phyloP scores from a whole-genome alignment of 2,888 invertebrate genomes.

The Xanthorhoe designata region DNA sequence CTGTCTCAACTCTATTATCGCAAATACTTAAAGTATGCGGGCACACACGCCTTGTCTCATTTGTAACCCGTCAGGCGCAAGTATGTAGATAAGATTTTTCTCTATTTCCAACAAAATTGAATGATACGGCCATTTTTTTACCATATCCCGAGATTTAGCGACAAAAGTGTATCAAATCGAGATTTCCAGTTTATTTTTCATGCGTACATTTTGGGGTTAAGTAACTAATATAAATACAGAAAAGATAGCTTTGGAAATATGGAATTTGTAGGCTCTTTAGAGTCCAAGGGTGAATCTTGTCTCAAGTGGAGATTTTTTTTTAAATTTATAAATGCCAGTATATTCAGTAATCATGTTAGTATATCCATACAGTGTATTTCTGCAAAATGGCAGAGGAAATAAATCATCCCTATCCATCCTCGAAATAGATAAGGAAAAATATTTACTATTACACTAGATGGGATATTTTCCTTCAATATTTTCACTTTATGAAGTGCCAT shows the following conservation, averaged over 20 bases:
- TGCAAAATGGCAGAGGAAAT: neutral
- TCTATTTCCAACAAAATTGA: constrained; percentile 49
- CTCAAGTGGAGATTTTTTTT: too few species aligned
- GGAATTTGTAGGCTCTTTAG: too few species aligned
- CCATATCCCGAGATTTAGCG: neutral
- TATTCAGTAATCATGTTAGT: too few species aligned
- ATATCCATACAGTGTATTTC: neutral
- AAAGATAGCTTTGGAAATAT: too few species aligned
- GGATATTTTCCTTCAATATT: neutral
- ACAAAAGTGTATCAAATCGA: neutral
- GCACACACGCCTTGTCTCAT: constrained; percentile 55
- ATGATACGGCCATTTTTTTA: constrained; percentile 40
- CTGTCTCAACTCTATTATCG: constrained; percentile 38
- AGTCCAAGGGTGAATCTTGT: too few species aligned
- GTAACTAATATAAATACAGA: too few species aligned
- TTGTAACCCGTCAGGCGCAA: constrained; percentile 58
- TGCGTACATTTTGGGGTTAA: neutral
- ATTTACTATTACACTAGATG: neutral
- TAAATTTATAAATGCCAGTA: too few species aligned
- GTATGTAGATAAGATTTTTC: constrained; percentile 59
- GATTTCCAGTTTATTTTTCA: neutral
- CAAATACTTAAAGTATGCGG: constrained; percentile 57
- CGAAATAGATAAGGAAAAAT: neutral
- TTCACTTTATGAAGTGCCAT: neutral
- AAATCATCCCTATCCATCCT: neutral